phyloP scores from a whole-genome alignment of 2,113 vertebrate genomes.

The Salvelinus alpinus region DNA sequence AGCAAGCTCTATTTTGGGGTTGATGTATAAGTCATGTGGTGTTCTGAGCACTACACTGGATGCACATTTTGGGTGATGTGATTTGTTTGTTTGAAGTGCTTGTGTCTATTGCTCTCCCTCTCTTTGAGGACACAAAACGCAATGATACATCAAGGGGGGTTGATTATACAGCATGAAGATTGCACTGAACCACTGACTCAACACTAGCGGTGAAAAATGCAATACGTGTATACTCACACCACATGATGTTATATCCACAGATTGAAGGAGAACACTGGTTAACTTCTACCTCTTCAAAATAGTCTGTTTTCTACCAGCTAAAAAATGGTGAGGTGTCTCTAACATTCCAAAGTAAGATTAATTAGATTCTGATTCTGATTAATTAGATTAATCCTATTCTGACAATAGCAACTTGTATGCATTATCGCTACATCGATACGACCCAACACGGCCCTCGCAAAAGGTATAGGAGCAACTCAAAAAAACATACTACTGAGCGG shows the following conservation, averaged over 20 bases:
- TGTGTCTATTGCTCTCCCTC: not conserved
- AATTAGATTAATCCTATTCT: no score
- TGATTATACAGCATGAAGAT: not conserved
- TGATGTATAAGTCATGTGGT: conserved; percentile 39
- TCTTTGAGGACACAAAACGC: not conserved
- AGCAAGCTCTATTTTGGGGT: conserved; percentile 36
- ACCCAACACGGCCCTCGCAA: conserved; percentile 9
- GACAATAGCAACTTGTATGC: conserved; percentile 16
- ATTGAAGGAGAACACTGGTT: not conserved
- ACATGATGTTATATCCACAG: not conserved
- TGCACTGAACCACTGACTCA: not conserved
- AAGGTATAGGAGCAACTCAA: not conserved
- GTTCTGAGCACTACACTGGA: conserved; percentile 8
- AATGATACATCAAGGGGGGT: not conserved
- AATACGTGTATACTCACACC: not conserved
- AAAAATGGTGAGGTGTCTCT: not conserved
- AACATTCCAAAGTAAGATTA: conserved; percentile 27
- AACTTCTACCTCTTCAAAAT: not conserved
- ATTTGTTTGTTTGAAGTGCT: conserved; percentile 19
- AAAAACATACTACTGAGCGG: not conserved
- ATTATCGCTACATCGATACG: conserved; percentile 17
- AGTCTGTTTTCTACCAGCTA: not conserved
- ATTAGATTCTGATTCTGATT: no score
- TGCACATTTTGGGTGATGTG: conserved; percentile 15
- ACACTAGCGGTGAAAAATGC: not conserved